Evolutionary conservation across 92 coral and sea anemone genomes (phyloP), one percentile per base, ranked within the genome.

Genomic region (Phenganax subtilis): DNA sequence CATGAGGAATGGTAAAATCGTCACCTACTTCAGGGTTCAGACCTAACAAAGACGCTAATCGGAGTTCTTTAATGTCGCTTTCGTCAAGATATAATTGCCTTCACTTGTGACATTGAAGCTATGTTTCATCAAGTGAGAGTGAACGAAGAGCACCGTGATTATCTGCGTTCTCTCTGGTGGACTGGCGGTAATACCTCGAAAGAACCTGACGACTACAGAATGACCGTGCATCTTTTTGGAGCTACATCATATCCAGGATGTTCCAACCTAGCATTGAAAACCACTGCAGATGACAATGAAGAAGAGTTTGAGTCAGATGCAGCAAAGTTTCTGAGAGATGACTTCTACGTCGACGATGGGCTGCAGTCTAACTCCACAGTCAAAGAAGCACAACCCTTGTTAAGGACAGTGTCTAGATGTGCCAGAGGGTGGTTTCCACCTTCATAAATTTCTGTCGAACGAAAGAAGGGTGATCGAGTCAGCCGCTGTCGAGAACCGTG

Each of bases 211-310:
- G 81, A 76, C 28, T 76, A 12, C 81, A 76, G 71, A 76, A 76
- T 76, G 71, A 65, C 25, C 2, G 71, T 65, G 71, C 71, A 65
- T 44, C 28, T 5, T 17, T 67, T 81, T 12, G 84, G 84, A 7
- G 85, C 73, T 1, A 56, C 14, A 51, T 82, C 74, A 27, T 82
- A 73, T 6, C 85, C 81, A 12, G 86, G 86, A n/a, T 83, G 86
- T 25, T 67, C 86, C 0, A 83, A 83, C 64, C 17, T 83, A 16
- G 81, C 75, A 3, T 58, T 83, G 5, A 83, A 83, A 56, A 12
- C 25, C 53, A 73, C 60, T 6, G 78, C 84, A 17, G 65, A 80
- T 61, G 84, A 80, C 25, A 56, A 80, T 28, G 84, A 80, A 67
- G 2, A 17, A 10, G 84, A 80, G 15, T 2, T 80, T 28, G 76